Base-by-base conservation (phyloP, 2,888 invertebrate genomes). In the Shargacucullia verbasci region DNA sequence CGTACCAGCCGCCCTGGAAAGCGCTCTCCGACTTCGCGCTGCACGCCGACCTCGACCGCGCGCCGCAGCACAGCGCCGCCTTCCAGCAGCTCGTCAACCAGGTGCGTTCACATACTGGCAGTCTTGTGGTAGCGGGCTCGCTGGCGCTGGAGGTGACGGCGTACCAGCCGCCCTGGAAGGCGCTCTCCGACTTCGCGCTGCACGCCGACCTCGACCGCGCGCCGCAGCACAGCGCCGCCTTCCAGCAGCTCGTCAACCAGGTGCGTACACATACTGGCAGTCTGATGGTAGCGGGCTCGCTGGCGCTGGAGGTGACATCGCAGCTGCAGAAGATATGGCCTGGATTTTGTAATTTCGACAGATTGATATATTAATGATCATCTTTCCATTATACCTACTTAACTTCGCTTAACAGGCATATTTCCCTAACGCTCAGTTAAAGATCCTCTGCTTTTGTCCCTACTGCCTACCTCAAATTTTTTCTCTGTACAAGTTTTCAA, bases 1-100 rank as follows among this genome's bases (percentile, higher is more conserved):
- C 98, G 71, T 99, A 99, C 95, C 99, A 99, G 92, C 99, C 98
- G 53, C 98, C 98, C 37, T 99, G 99, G 99, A 99, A 99, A 94
- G 98, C 99, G 65, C 96, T 99, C 52, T 97, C 97, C 53, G 99
- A 99, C 92, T 99, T 99, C 94, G 99, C 99, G 67, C 96, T 99
- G 77, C 98, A 99, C 88, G 97, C 98, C 7, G 99, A 99, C 91
- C 95, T 99, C 60, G 99, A 99, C 80, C 94, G 98, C 53, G 97
- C 98, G 69, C 98, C 98, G 82, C 97, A 97, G 34, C 96, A 96
- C 76, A 96, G 96, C 58, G 98, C 99, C 11, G 98, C 99, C 76
- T 99, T 99, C 92, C 99, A 99, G 88, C 99, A 99, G 88, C 95
- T 99, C 80, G 98, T 99, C 81, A 99, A 97, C 90, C 98, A 98